Conservation (phyloP, 92 coral and sea anemone genomes). For the Hydrozoanthus gracilis region DNA sequence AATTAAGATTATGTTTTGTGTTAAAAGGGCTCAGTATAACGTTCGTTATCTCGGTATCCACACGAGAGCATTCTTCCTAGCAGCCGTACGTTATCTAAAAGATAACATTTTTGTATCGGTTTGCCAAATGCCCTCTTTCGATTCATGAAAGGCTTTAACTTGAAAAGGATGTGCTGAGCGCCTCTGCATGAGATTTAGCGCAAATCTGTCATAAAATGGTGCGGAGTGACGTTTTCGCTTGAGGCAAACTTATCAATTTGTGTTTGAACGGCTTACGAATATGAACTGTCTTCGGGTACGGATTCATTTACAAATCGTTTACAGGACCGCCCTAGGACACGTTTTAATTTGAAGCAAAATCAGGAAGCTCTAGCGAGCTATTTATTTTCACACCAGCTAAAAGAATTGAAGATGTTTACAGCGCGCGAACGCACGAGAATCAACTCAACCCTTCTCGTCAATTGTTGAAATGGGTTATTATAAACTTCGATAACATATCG, state of each 20-base stretch:
- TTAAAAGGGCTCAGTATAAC: slow-evolving; percentile 17
- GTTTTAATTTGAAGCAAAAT: neutral
- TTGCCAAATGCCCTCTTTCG: neutral
- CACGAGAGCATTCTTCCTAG: slow-evolving; percentile 20
- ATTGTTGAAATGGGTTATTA: slow-evolving; percentile 27
- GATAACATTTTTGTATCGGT: slow-evolving; percentile 30
- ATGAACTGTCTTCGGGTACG: slow-evolving; percentile 25
- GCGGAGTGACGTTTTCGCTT: slow-evolving; percentile 22
- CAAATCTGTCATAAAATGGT: slow-evolving; percentile 9
- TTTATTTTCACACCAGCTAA: slow-evolving; percentile 2
- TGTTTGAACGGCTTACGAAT: slow-evolving; percentile 12
- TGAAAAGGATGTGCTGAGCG: neutral
- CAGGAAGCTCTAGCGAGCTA: slow-evolving; percentile 1
- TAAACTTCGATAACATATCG: slow-evolving; percentile 28
- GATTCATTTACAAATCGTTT: slow-evolving; percentile 31
- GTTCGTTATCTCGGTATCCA: slow-evolving; percentile 22
- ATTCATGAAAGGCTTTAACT: slow-evolving; percentile 5
- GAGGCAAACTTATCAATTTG: slow-evolving; percentile 13
- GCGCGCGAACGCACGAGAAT: slow-evolving; percentile 24
- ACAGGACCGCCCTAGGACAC: slow-evolving; percentile 17
- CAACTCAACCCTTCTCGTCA: neutral
- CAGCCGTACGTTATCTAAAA: slow-evolving; percentile 41
- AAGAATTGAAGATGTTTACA: neutral
- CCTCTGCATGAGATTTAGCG: slow-evolving; percentile 30
- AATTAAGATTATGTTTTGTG: slow-evolving; percentile 15